These are phyloP conservation scores for Tachina lurida DNA, from an alignment of 2,888 invertebrate genomes.

Conservation along the genomic window DNA sequence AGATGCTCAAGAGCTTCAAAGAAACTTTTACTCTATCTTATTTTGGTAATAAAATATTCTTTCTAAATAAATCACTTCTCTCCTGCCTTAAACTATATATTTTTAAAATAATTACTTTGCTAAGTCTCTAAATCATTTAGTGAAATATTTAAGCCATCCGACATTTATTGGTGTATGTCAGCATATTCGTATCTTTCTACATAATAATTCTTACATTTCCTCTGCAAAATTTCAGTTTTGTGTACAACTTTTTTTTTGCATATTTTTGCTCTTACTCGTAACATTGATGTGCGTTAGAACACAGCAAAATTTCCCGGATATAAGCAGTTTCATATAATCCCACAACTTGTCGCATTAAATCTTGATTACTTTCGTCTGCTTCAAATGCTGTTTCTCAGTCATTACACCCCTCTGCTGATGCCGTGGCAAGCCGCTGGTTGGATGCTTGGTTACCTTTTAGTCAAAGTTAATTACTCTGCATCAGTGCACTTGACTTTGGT, in stretches of 20 bases:
- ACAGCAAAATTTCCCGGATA: slow-evolving; percentile 68
- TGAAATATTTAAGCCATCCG: slow-evolving; percentile 5
- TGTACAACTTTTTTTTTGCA: slow-evolving; percentile 20
- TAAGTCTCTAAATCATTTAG: not conserved
- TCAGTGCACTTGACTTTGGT: slow-evolving; percentile 71
- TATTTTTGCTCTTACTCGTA: slow-evolving; percentile 40
- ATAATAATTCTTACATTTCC: slow-evolving; percentile 55
- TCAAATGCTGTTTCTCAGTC: slow-evolving; percentile 20
- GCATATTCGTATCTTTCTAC: slow-evolving; percentile 13
- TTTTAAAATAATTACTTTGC: too few relatives aligned
- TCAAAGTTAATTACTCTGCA: slow-evolving; percentile 72
- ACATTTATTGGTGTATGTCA: slow-evolving; percentile 23
- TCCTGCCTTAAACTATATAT: too few relatives aligned
- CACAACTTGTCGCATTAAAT: slow-evolving; percentile 72
- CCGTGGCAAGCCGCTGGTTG: slow-evolving; percentile 25
- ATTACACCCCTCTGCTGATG: slow-evolving; percentile 43
- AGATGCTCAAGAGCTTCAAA: too few relatives aligned
- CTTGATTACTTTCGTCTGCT: slow-evolving; percentile 67
- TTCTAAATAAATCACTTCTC: too few relatives aligned
- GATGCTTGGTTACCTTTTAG: slow-evolving; percentile 70
- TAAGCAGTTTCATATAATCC: slow-evolving; percentile 69
- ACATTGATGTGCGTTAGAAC: slow-evolving; percentile 46
- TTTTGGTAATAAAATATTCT: too few relatives aligned
- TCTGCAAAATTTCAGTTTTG: slow-evolving; percentile 25
- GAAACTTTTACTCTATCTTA: too few relatives aligned